Evolutionary conservation across 1,140 invertebrate species (phyloP), one percentile per base, ranked within the genome.

Genomic region (Ostrea denselamellosa): DNA sequence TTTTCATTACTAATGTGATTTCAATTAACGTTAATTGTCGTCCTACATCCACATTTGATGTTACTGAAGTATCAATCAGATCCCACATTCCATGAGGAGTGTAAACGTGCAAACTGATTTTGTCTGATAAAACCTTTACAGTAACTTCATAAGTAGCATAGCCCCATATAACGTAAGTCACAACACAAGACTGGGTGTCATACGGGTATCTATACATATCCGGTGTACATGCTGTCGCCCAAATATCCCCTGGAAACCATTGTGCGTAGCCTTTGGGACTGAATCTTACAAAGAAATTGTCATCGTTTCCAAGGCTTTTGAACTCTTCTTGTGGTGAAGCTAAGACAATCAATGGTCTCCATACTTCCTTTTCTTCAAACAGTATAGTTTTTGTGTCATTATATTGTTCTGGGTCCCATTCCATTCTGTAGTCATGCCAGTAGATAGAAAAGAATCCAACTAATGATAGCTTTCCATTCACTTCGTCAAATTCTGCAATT

Each of bases 401-500:
- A 83, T 87, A 83, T 53, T 14, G 19, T n/a, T 17, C 3, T n/a
- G 71, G 77, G 25, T 87, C 28, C 86, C 86, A 87, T 28, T 54
- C n/a, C 77, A 87, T 83, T n/a, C 86, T 53, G n/a, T 56, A 54
- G 22, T 87, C 86, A 34, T 2, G 25, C 86, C 86, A 87, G 53
- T 34, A 82, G 4, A 87, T 56, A 34, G 25, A 10, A 44, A 87
- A 87, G 51, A 51, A 87, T 8, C 77, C 86, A 0, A 83, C 77
- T 0, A 87, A 44, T 25, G 86, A 87, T 7, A 87, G 19, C 62
- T 58, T 82, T 22, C 86, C 86, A 4, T 52, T 87, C 8, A 62
- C 17, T 62, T 87, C 86, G 53, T 58, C 86, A 62, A 83, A 87
- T 58, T 58, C 54, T 1, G 44, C 53, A 58, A 85, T 58, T 5